A percentile compares a stretch with the other conserved stretches of the same genome.
These are phyloP conservation scores for Ericerus pela DNA, from an alignment of 1,140 invertebrate species.

Conservation along the genomic window DNA sequence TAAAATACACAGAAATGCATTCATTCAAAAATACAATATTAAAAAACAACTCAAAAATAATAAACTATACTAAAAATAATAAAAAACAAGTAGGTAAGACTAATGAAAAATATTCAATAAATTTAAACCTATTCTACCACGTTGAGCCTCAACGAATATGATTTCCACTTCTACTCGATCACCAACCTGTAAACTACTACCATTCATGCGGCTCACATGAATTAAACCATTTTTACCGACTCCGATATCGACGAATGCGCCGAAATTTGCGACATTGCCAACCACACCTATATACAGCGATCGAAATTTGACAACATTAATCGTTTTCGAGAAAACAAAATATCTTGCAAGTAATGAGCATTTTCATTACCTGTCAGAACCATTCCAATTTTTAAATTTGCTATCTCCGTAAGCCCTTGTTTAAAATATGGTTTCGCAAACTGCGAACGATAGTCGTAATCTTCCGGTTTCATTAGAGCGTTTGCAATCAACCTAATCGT, in stretches of 20 bases:
- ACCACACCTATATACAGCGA: constrained; percentile 39
- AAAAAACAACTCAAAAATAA: too few species aligned
- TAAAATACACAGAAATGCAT: too few species aligned
- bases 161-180: constrained; percentile 45
- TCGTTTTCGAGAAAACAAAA: not conserved
- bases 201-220: constrained; percentile 45
- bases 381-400: constrained; percentile 40
- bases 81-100: too few species aligned
- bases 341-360: not conserved
- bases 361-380: constrained; percentile 34
- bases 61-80: too few species aligned
- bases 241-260: constrained; percentile 79
- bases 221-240: constrained; percentile 61
- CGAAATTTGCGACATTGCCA: constrained; percentile 74
- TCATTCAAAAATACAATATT: too few species aligned
- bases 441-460: constrained; percentile 50
- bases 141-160: not conserved
- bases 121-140: not conserved
- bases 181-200: constrained; percentile 45
- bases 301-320: not conserved
- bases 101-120: not conserved
- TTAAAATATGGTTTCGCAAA: constrained; percentile 48
- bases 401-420: constrained; percentile 40
- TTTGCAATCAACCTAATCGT: constrained; percentile 48
- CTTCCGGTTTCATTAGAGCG: constrained; percentile 42